Conservation (phyloP, 1,140 invertebrate genomes). For the Drosophila insularis region DNA sequence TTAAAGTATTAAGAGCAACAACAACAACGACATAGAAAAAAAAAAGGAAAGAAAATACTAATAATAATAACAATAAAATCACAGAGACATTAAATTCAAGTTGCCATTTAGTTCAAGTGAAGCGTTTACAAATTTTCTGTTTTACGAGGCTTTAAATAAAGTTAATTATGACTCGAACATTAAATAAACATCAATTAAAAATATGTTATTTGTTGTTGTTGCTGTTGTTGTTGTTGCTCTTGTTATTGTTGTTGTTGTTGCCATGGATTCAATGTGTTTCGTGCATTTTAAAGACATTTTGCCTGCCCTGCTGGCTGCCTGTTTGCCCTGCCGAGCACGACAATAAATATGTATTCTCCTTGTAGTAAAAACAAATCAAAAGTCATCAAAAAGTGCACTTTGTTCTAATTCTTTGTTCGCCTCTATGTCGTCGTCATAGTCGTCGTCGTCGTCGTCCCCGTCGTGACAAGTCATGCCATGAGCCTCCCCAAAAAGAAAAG, state of each 20-base stretch:
- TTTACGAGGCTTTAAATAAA: slow-evolving; percentile 78
- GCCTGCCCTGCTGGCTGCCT: background rate
- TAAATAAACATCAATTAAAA: slow-evolving; percentile 81
- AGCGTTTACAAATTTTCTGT: slow-evolving; percentile 69
- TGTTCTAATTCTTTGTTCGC: slow-evolving; percentile 67
- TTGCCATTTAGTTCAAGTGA: slow-evolving; percentile 56
- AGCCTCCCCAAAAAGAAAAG: background rate
- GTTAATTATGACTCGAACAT: slow-evolving; percentile 77
- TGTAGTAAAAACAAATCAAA: slow-evolving; percentile 76
- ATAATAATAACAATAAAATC: slow-evolving; percentile 27
- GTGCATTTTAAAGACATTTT: slow-evolving; percentile 72
- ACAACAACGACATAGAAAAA: background rate
- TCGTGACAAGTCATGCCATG: slow-evolving; percentile 69
- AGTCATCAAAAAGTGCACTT: slow-evolving; percentile 80
- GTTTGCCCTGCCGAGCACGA: slow-evolving; percentile 43
- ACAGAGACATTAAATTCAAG: background rate
- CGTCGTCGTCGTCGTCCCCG: slow-evolving; percentile 20
- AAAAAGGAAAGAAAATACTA: slow-evolving; percentile 21
- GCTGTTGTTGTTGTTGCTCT: slow-evolving; percentile 31
- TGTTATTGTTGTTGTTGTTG: slow-evolving; percentile 45
- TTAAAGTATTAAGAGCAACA: slow-evolving; percentile 49
- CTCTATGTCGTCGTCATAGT: slow-evolving; percentile 20
- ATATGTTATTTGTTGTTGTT: slow-evolving; percentile 38
- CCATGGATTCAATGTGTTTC: slow-evolving; percentile 60
- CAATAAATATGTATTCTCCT: slow-evolving; percentile 73